A percentile compares a stretch with the other conserved stretches of the same genome.
These are phyloP conservation scores for Oligia strigilis DNA, from an alignment of 2,888 invertebrate species.

Conservation along the genomic window DNA sequence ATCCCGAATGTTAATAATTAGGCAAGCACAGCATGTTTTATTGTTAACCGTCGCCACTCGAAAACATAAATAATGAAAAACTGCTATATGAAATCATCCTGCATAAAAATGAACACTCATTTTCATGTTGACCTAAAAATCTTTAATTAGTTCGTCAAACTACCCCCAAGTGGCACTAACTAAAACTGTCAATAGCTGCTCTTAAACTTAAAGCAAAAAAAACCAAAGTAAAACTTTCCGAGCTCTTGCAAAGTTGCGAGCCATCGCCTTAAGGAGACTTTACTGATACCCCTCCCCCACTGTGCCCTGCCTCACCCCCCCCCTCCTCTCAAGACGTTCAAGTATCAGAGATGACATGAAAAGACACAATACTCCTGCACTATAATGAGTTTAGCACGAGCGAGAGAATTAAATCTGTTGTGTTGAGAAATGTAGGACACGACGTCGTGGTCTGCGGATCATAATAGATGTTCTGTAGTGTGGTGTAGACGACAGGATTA, in stretches of 20 bases:
- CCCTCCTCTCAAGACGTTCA: constrained; percentile 36
- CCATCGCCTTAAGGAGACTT: constrained; percentile 58
- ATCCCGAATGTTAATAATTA: background rate
- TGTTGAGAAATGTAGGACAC: constrained; percentile 30
- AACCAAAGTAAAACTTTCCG: constrained; percentile 26
- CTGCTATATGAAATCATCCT: background rate
- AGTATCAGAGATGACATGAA: constrained; percentile 55
- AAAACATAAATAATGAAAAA: background rate
- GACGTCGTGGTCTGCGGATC: background rate
- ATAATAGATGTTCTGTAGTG: constrained; percentile 2
- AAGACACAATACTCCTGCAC: constrained; percentile 50
- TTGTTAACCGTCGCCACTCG: background rate
- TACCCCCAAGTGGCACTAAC: constrained; percentile 19
- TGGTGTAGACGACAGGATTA: background rate
- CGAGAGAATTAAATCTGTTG: constrained; percentile 52
- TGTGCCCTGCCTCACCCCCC: background rate
- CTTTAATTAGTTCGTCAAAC: constrained; percentile 40
- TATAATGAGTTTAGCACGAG: constrained; percentile 54
- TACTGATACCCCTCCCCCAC: constrained; percentile 33
- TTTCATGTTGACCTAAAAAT: background rate
- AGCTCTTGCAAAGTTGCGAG: constrained; percentile 42
- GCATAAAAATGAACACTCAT: constrained; percentile 5
- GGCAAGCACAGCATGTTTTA: no score
- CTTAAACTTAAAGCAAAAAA: constrained; percentile 32
- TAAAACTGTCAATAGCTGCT: constrained; percentile 38